Conservation (phyloP, 2,888 invertebrate species). For the Leucophenga montana region DNA sequence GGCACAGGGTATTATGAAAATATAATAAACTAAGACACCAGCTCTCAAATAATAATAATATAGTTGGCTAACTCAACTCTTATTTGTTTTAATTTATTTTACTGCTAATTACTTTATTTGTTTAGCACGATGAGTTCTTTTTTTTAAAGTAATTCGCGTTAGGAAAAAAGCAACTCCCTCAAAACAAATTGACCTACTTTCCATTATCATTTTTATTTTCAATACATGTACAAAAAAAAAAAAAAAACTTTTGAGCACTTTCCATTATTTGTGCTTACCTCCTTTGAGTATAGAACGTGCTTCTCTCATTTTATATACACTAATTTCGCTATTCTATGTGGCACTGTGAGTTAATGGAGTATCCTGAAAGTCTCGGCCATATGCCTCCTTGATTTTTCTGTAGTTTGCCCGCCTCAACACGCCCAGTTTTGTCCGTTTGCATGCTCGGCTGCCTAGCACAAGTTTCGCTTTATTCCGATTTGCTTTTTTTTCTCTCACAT, state of each 20-base stretch:
- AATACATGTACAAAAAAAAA: neutral
- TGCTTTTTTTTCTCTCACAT: too few relatives aligned
- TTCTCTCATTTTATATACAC: neutral
- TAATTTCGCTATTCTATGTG: neutral
- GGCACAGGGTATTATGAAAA: too few relatives aligned
- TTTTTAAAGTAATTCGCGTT: neutral
- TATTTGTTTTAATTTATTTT: neutral
- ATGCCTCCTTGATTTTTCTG: neutral
- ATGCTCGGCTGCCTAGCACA: neutral
- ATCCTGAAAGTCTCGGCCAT: too few relatives aligned
- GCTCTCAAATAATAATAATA: too few relatives aligned
- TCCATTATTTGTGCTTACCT: conserved; percentile 13
- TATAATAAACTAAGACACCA: too few relatives aligned
- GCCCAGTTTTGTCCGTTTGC: too few relatives aligned
- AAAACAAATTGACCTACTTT: conserved; percentile 20
- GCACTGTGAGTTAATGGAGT: neutral
- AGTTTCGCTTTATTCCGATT: neutral
- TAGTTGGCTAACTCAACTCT: too few relatives aligned
- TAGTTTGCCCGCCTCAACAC: too few relatives aligned
- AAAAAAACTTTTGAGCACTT: conserved; percentile 14
- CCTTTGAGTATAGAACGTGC: neutral
- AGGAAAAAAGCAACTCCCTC: neutral
- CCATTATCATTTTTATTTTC: neutral
- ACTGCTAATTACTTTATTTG: conserved; percentile 13
- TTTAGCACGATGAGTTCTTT: neutral